Evolutionary conservation across 2,797 vertebrate genomes (phyloP).

Genomic region (Tapera naevia): DNA sequence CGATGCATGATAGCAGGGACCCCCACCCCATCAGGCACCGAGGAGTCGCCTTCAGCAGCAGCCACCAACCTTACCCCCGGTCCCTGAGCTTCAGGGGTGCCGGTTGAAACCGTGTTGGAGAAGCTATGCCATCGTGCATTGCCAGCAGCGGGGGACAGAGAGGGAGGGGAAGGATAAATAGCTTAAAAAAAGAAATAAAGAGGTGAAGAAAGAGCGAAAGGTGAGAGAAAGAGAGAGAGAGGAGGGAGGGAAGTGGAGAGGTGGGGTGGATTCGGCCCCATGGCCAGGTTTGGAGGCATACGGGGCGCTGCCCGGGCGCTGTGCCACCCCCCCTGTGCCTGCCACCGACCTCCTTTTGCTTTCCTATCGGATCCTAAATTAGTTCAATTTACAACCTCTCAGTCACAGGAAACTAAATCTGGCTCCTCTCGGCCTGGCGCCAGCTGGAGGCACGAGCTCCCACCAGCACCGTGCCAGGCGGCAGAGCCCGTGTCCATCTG

Average conservation of each 20-base stretch:
- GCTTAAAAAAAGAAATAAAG: not conserved
- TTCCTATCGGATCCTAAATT: constrained; percentile 76
- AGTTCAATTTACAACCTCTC: constrained; percentile 78
- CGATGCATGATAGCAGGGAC: not conserved
- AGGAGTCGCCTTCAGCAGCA: not conserved
- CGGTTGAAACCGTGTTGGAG: constrained; percentile 21
- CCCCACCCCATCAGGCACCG: not conserved
- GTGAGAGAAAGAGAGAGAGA: constrained; percentile 5
- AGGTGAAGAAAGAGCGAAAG: not conserved
- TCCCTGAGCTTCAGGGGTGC: not conserved
- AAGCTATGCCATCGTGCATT: constrained; percentile 57
- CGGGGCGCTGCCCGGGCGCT: not conserved
- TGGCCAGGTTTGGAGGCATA: not conserved
- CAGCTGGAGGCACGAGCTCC: constrained; percentile 51
- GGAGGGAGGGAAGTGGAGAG: not conserved
- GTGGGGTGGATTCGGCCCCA: not conserved
- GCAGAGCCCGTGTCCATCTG: not conserved
- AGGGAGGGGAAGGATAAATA: not conserved
- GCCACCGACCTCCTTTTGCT: constrained; percentile 70
- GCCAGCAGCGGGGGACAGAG: not conserved
- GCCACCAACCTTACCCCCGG: not conserved
- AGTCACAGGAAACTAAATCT: constrained; percentile 76
- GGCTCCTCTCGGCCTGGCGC: constrained; percentile 65
- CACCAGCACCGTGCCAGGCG: constrained; percentile 8
- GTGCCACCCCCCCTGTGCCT: not conserved